A percentile compares a stretch with the other conserved stretches of the same genome.
Conservation (phyloP, 2,797 vertebrate genomes). For the Oreochromis mossambicus region DNA sequence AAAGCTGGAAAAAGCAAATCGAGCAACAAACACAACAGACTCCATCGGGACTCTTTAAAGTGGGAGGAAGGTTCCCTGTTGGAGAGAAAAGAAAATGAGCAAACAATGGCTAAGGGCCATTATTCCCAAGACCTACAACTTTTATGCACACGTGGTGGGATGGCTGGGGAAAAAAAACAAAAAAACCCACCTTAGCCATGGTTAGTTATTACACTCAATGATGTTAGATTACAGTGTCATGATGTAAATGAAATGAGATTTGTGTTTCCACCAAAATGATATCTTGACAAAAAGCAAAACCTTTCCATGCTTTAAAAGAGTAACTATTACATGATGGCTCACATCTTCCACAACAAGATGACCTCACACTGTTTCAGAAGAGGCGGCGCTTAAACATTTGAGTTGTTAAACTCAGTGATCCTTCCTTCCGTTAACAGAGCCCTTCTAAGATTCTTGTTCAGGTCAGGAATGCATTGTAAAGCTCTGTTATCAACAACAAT, state of each 20-base stretch:
- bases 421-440: constrained; percentile 54
- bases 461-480: constrained; percentile 24
- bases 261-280: constrained; percentile 23
- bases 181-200: constrained; percentile 22
- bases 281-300: constrained; percentile 26
- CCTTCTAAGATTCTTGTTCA: constrained; percentile 51
- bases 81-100: constrained; percentile 31
- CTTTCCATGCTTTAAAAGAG: neutral
- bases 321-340: constrained; percentile 10
- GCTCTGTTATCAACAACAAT: neutral
- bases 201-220: constrained; percentile 5
- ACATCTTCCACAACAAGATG: constrained; percentile 20
- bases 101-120: constrained; percentile 50
- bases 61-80: constrained; percentile 32
- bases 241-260: constrained; percentile 24
- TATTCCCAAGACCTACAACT: constrained; percentile 41
- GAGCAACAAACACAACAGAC: constrained; percentile 48
- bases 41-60: constrained; percentile 44
- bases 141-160: constrained; percentile 12
- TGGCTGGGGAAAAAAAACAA: neutral
- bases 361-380: constrained; percentile 43
- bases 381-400: constrained; percentile 16
- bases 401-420: constrained; percentile 1
- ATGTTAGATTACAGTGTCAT: neutral
- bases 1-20: constrained; percentile 48